Evolutionary conservation across 2,113 vertebrate species (phyloP), one percentile per base, ranked within the genome.

Genomic region (Clupea harengus): DNA sequence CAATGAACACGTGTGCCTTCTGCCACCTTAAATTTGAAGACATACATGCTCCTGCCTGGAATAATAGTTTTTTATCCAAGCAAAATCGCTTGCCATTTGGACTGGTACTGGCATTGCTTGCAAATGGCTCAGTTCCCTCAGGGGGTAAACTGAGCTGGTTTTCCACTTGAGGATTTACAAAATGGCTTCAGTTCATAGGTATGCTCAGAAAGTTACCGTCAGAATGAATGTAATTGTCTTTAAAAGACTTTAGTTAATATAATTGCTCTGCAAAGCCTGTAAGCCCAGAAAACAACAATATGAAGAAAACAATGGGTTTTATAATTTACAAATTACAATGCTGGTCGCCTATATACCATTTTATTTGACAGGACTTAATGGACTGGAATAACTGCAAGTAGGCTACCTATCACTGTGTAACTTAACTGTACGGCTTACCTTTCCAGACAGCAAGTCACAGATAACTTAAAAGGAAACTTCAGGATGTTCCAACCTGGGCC

Each of bases 51-150:
- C 4, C 13, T 32, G 28, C 72, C 72, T 39, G 28, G 11, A 78
- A 72, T 6, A 72, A 78, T 32, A 39, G 72, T 39, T 78, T 78
- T 78, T 44, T 32, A 78, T 39, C 72, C 72, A 75, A 75, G 72
- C 32, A 39, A 75, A 32, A 15, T 32, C 8, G n/a, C 72, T 39
- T 75, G 72, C 72, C 11, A 13, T 78, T 78, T 39, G 28, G 72
- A 39, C 10, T 17, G 32, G 72, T 39, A 39, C 72, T 78, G 72
- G 72, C 72, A 32, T 44, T 78, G 72, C 28, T 78, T 78, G 72
- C 32, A 78, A 78, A 44, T 39, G 72, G 32, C 13, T 32, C 28
- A 0, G 32, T 78, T 78, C 28, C 72, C 72, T 78, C 15, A 39
- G 32, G 72, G 28, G 15, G 28, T 78, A 78, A 78, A 78, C 15